These are phyloP conservation scores for Peromyscus leucopus DNA, from an alignment of 2,113 vertebrate species.

Conservation along the genomic window DNA sequence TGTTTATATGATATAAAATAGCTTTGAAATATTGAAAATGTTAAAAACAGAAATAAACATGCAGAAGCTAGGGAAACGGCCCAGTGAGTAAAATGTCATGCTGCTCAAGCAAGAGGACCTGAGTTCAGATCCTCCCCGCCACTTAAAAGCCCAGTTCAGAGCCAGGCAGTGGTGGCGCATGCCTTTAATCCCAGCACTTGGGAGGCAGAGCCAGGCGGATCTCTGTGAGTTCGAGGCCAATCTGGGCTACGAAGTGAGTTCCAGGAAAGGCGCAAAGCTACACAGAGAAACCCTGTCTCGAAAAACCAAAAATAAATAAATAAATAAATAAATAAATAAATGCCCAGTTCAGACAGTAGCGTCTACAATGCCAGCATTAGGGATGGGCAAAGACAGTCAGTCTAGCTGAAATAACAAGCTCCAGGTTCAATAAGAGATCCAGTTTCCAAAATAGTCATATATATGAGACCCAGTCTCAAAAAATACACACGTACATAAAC, in stretches of 20 bases:
- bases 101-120: not conserved
- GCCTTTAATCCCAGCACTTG: no score
- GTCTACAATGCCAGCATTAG: no score
- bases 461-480: not conserved
- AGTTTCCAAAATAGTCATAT: no score
- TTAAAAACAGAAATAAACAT: slow-evolving; percentile 23
- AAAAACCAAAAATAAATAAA: no score
- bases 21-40: not conserved
- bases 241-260: no score
- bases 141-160: not conserved
- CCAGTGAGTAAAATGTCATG: not conserved
- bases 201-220: no score
- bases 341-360: not conserved
- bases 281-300: no score
- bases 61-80: no score
- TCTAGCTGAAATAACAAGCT: not conserved
- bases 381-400: not conserved
- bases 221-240: no score
- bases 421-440: not conserved
- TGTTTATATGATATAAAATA: slow-evolving; percentile 25
- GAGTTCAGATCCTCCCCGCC: not conserved
- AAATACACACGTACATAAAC: not conserved
- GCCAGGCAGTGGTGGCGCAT: no score
- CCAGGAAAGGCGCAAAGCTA: no score
- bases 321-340: no score